Conservation (phyloP, 2,888 invertebrate genomes). For the Zele albiditarsus region DNA sequence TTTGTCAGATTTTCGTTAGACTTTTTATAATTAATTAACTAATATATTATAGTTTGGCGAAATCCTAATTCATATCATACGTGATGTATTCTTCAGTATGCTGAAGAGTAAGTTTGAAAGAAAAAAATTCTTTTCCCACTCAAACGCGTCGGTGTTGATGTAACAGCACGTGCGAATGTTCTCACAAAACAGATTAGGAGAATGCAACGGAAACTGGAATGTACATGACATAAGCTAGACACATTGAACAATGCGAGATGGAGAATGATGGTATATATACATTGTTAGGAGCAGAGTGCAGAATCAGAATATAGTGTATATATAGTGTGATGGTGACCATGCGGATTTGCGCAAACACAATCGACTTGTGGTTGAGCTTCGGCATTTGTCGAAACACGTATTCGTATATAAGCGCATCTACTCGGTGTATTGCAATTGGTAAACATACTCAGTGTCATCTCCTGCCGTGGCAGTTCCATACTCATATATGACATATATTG, state of each 20-base stretch:
- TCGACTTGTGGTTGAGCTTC: conserved; percentile 27
- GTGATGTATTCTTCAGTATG: no score
- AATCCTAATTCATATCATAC: no score
- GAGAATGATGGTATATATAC: neutral
- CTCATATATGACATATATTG: conserved; percentile 16
- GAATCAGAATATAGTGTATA: neutral
- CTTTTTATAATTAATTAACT: no score
- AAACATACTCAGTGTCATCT: conserved; percentile 26
- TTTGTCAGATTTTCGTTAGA: no score
- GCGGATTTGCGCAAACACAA: conserved; percentile 31
- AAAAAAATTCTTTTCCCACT: no score
- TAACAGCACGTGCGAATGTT: neutral
- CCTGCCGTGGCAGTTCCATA: conserved; percentile 4
- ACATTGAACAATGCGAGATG: neutral
- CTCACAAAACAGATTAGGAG: neutral
- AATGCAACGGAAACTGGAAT: neutral
- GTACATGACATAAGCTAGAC: neutral
- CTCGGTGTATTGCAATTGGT: conserved; percentile 13
- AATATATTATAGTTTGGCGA: no score
- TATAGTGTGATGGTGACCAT: conserved; percentile 18
- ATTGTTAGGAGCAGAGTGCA: neutral
- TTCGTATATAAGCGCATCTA: conserved; percentile 34
- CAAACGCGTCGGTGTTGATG: neutral
- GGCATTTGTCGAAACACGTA: conserved; percentile 32
- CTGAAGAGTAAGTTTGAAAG: no score